Evolutionary conservation across 2,113 vertebrate genomes (phyloP).

Genomic region (Dipodomys stephensi): DNA sequence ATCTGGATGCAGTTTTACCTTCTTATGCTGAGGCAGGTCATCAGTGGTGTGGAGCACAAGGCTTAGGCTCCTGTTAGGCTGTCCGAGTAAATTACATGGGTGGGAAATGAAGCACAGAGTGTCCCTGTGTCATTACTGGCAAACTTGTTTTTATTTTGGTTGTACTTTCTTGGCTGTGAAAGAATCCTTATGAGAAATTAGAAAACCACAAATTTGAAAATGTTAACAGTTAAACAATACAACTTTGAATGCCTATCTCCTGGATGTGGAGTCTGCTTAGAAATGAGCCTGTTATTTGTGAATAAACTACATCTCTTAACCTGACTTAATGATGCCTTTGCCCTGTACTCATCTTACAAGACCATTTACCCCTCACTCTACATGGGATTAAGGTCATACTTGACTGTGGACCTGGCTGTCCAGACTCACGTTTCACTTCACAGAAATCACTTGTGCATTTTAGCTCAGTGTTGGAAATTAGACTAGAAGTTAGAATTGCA

Average conservation of each 20-base stretch:
- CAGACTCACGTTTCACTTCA: slow-evolving; percentile 56
- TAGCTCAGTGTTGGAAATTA: not conserved
- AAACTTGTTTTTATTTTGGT: slow-evolving; percentile 83
- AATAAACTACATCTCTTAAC: slow-evolving; percentile 76
- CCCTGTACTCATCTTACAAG: slow-evolving; percentile 59
- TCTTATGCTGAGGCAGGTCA: slow-evolving; percentile 41
- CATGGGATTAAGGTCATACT: slow-evolving; percentile 52
- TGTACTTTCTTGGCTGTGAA: slow-evolving; percentile 82
- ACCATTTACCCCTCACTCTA: slow-evolving; percentile 43
- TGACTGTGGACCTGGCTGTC: slow-evolving; percentile 26
- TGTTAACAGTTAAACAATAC: slow-evolving; percentile 72
- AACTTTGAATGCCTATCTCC: slow-evolving; percentile 53
- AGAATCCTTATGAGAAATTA: slow-evolving; percentile 80
- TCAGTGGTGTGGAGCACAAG: slow-evolving; percentile 85
- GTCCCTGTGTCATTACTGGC: slow-evolving; percentile 84
- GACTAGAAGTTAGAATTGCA: not conserved
- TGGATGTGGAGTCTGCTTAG: slow-evolving; percentile 52
- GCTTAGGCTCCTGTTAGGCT: slow-evolving; percentile 88
- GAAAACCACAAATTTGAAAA: slow-evolving; percentile 73
- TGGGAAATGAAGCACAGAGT: slow-evolving; percentile 85
- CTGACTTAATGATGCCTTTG: slow-evolving; percentile 56
- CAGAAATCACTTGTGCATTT: slow-evolving; percentile 38
- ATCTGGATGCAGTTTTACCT: slow-evolving; percentile 57
- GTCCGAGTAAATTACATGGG: slow-evolving; percentile 88
- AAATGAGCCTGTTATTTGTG: slow-evolving; percentile 66